These are phyloP conservation scores for Tiliqua scincoides DNA, from an alignment of 2,113 vertebrate species.

Conservation along the genomic window DNA sequence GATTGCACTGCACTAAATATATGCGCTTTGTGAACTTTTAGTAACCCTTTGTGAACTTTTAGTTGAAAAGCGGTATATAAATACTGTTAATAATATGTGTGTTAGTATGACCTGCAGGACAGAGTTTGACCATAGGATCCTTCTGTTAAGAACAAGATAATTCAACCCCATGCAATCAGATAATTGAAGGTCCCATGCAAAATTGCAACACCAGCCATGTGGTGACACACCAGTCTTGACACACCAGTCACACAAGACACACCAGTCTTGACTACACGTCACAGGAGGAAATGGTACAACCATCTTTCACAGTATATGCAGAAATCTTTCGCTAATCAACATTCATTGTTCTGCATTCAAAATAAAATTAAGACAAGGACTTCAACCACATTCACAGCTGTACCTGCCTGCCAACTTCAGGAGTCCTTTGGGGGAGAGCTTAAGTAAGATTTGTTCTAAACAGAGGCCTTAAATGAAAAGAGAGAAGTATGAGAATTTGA, in stretches of 20 bases:
- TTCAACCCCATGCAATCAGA: too few relatives aligned
- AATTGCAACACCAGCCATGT: rapidly evolving
- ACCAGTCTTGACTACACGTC: neutral
- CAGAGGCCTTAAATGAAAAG: conserved; percentile 30
- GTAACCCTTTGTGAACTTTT: too few relatives aligned
- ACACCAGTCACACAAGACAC: too few relatives aligned
- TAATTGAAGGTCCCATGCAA: neutral
- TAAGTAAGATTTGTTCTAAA: conserved; percentile 54
- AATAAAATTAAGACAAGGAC: neutral
- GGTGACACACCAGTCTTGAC: too few relatives aligned
- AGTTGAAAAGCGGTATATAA: too few relatives aligned
- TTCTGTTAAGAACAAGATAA: neutral
- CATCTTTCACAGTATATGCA: conserved; percentile 30
- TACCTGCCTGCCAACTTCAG: neutral
- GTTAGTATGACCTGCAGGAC: neutral
- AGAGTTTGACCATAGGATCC: neutral
- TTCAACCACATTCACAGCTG: neutral
- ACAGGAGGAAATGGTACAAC: neutral
- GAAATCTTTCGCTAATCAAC: neutral
- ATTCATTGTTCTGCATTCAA: neutral
- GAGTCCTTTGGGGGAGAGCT: conserved; percentile 26
- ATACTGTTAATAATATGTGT: too few relatives aligned
- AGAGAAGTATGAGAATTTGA: conserved; percentile 48
- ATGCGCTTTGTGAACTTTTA: too few relatives aligned
- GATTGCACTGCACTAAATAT: neutral